Percentiles rank a stretch among this genome's conserved stretches.
These are phyloP conservation scores for Tinamus guttatus DNA, from an alignment of 2,113 vertebrate genomes.

Conservation along the genomic window DNA sequence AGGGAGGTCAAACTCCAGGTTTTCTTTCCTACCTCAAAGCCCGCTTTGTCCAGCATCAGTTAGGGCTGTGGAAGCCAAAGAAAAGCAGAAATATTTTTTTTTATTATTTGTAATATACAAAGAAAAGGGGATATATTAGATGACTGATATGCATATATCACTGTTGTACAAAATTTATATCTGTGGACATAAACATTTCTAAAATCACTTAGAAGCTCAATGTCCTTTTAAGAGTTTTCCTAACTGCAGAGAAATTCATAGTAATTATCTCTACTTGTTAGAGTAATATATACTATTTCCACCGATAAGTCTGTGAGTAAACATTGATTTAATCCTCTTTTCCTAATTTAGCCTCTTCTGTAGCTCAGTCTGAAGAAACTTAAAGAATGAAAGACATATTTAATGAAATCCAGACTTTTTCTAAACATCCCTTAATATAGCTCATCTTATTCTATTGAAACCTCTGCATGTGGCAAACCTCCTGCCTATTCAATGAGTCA, in stretches of 20 bases:
- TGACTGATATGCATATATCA: fast-evolving
- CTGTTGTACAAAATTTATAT: background rate
- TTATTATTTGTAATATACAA: background rate
- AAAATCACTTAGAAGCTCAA: background rate
- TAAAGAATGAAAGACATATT: background rate
- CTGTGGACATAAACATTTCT: background rate
- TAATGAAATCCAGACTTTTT: background rate
- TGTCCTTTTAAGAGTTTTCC: background rate
- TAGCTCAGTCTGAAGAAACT: background rate
- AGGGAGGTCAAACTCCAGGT: fast-evolving
- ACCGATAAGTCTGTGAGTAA: background rate
- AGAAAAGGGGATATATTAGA: background rate
- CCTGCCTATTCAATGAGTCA: background rate
- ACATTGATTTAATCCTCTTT: background rate
- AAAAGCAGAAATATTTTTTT: background rate
- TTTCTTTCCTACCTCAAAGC: background rate
- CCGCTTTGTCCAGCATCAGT: too few relatives aligned
- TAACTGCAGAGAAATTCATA: background rate
- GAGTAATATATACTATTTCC: background rate
- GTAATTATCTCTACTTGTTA: background rate
- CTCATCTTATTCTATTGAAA: background rate
- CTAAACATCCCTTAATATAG: background rate
- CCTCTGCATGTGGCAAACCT: background rate
- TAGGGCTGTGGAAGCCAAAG: background rate
- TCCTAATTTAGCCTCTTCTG: background rate